Evolutionary conservation across 2,797 vertebrate species (phyloP).

Genomic region (Macropus fuliginosus): DNA sequence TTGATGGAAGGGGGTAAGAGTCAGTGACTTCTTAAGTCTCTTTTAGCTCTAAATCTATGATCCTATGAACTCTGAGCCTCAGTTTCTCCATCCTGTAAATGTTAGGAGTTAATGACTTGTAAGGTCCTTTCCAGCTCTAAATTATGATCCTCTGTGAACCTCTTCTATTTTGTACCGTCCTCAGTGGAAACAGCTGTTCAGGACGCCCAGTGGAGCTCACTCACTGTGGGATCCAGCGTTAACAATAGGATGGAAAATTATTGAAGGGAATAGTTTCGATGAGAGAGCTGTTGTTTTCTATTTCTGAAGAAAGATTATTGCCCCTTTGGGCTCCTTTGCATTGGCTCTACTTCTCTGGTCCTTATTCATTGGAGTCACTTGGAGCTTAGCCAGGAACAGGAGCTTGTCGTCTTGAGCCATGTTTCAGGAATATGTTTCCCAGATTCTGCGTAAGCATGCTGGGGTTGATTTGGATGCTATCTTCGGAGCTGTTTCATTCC

Average conservation of each 20-base stretch:
- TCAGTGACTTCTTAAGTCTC: not conserved
- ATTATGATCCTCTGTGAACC: not conserved
- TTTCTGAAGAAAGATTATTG: constrained; percentile 37
- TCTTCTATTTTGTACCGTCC: not conserved
- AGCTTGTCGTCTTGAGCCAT: constrained; percentile 41
- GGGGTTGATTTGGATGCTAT: constrained; percentile 59
- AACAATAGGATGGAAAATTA: constrained; percentile 72
- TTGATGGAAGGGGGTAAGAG: not conserved
- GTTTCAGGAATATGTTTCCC: constrained; percentile 66
- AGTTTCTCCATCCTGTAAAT: not conserved
- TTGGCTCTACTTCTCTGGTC: constrained; percentile 56
- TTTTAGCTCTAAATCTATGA: not conserved
- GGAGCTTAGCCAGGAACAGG: constrained; percentile 64
- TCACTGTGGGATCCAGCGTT: constrained; percentile 33
- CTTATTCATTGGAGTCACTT: constrained; percentile 64
- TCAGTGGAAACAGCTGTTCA: constrained; percentile 66
- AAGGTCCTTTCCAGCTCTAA: not conserved
- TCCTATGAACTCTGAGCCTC: not conserved
- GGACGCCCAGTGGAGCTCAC: not conserved
- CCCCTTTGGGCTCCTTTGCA: constrained; percentile 56
- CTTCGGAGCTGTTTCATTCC: constrained; percentile 53
- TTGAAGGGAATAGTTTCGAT: constrained; percentile 64
- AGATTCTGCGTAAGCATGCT: constrained; percentile 59
- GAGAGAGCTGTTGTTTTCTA: not conserved
- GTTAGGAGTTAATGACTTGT: not conserved